Evolutionary conservation across 2,113 vertebrate genomes (phyloP).

Genomic region (Istiophorus platypterus): DNA sequence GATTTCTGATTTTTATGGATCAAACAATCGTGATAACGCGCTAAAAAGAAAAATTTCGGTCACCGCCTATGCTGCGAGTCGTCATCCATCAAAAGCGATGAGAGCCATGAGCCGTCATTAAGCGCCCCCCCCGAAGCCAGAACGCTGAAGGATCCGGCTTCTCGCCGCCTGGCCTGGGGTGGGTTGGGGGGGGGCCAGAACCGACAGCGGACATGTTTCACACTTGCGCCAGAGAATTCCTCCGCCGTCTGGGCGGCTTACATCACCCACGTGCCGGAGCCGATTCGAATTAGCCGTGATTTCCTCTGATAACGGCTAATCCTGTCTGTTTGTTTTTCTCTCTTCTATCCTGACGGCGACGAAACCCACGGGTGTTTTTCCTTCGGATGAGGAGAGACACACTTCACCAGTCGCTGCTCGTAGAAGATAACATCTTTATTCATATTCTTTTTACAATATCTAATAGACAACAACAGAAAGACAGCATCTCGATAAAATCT

Average conservation of each 20-base stretch:
- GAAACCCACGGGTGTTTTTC: neutral
- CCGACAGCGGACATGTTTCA: neutral
- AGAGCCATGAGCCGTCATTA: no score
- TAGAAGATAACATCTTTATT: conserved; percentile 78
- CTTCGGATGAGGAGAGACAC: no score
- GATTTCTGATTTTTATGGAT: no score
- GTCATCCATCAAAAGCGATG: no score
- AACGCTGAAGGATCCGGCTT: neutral
- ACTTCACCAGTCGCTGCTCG: conserved; percentile 5
- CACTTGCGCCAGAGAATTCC: neutral
- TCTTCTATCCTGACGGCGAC: neutral
- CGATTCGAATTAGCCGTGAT: conserved; percentile 17
- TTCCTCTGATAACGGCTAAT: conserved; percentile 36
- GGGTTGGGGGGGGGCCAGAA: no score
- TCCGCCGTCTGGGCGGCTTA: no score
- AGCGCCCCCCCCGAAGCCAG: no score
- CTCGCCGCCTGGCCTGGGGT: neutral
- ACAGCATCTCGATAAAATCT: conserved; percentile 73
- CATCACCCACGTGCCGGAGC: neutral
- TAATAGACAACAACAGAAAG: conserved; percentile 55
- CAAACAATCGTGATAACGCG: no score
- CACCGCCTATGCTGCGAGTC: no score
- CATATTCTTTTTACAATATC: conserved; percentile 82
- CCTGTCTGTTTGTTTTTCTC: conserved; percentile 5
- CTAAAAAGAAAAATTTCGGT: no score